phyloP scores from a whole-genome alignment of 2,113 vertebrate genomes.

The Periophthalmus modestus region DNA sequence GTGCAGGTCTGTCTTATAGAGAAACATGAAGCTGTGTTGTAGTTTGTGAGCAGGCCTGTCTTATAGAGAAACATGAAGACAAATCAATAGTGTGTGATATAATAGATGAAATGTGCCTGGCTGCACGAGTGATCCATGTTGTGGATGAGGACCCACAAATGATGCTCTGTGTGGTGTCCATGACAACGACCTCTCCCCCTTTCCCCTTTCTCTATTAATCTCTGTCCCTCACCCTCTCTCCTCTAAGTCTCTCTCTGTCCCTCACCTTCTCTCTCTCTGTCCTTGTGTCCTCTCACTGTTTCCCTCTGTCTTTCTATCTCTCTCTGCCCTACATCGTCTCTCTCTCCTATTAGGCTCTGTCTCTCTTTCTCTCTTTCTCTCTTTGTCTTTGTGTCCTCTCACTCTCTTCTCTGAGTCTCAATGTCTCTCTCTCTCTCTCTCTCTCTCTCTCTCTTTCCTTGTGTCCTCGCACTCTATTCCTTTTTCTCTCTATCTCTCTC shows the following conservation, averaged over 20 bases:
- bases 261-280: not conserved
- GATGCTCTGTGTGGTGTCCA: slow-evolving; percentile 60
- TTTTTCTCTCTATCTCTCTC: too few species aligned
- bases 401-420: too few species aligned
- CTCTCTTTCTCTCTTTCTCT: too few species aligned
- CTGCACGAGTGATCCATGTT: slow-evolving; percentile 19
- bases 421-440: too few species aligned
- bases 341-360: too few species aligned
- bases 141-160: slow-evolving; percentile 31
- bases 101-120: slow-evolving; percentile 12
- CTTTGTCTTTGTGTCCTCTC: too few species aligned
- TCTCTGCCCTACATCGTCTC: too few species aligned
- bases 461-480: too few species aligned
- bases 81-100: not conserved
- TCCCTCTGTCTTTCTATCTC: not conserved
- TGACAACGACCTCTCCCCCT: slow-evolving; percentile 50
- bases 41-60: not conserved
- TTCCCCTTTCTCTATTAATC: not conserved
- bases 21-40: too few species aligned
- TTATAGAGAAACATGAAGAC: not conserved
- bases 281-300: not conserved
- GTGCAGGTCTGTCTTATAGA: too few species aligned
- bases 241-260: not conserved
- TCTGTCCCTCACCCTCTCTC: not conserved
- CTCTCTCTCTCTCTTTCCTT: too few species aligned